Conservation (phyloP, 1,140 invertebrate genomes). For the Drosophila truncata region DNA sequence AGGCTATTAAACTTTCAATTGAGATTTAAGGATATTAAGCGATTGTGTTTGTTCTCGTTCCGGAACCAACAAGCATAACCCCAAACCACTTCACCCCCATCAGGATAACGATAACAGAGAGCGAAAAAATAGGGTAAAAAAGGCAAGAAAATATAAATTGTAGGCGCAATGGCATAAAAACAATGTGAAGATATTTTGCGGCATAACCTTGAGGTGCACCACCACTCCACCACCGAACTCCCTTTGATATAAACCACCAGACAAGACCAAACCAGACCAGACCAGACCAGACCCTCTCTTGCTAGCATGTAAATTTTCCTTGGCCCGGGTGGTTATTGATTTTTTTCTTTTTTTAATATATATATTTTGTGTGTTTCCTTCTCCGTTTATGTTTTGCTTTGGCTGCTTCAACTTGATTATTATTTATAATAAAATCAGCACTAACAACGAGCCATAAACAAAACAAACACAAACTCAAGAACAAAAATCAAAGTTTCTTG, state of each 20-base stretch:
- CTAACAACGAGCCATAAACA: slow-evolving; percentile 24
- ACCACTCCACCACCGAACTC: slow-evolving; percentile 18
- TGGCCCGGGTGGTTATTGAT: slow-evolving; percentile 76
- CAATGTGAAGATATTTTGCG: slow-evolving; percentile 50
- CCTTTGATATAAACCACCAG: slow-evolving; percentile 6
- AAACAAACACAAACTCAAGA: slow-evolving; percentile 14
- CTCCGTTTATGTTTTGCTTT: slow-evolving; percentile 19
- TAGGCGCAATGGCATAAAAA: slow-evolving; percentile 38
- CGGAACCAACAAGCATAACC: slow-evolving; percentile 47
- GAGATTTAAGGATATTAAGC: slow-evolving; percentile 49
- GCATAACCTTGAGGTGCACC: slow-evolving; percentile 58
- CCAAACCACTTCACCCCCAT: slow-evolving; percentile 5
- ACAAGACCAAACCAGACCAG: no score
- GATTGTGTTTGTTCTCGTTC: slow-evolving; percentile 68
- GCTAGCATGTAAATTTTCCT: slow-evolving; percentile 42
- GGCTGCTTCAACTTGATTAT: slow-evolving; percentile 59
- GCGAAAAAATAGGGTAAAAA: background rate
- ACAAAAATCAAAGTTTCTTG: slow-evolving; percentile 41
- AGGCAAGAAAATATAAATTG: slow-evolving; percentile 2
- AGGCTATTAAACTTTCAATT: slow-evolving; percentile 43
- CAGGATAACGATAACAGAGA: slow-evolving; percentile 1
- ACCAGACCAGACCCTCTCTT: background rate
- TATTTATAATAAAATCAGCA: slow-evolving; percentile 77
- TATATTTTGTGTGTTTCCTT: background rate
- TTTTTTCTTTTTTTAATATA: slow-evolving; percentile 42